These are phyloP conservation scores for Saccostrea cuccullata DNA, from an alignment of 1,140 invertebrate genomes.

Conservation along the genomic window DNA sequence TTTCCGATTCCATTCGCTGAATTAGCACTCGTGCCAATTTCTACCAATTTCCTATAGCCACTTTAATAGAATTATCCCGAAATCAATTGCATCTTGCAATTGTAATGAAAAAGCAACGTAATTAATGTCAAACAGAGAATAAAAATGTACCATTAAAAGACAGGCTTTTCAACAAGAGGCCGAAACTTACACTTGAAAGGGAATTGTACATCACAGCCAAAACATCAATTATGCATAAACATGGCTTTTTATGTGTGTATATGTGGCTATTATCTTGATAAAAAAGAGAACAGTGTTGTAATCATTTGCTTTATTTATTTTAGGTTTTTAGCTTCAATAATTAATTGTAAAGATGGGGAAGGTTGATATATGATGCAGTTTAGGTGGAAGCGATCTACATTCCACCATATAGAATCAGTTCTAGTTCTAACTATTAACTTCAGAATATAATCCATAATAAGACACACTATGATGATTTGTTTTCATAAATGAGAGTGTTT, in stretches of 20 bases:
- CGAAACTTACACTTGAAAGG: slow-evolving; percentile 33
- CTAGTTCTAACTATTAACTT: background rate
- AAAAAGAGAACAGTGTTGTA: slow-evolving; percentile 9
- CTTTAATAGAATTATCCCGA: slow-evolving; percentile 36
- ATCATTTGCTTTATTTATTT: background rate
- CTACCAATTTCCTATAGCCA: slow-evolving; percentile 33
- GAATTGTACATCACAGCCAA: slow-evolving; percentile 14
- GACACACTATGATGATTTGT: no score
- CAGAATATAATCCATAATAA: background rate
- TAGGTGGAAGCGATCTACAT: background rate
- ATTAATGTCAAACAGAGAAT: slow-evolving; percentile 34
- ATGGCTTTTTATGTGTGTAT: background rate
- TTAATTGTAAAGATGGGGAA: slow-evolving; percentile 16
- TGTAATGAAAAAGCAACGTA: slow-evolving; percentile 32
- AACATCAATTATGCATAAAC: slow-evolving; percentile 31
- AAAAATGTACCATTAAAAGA: slow-evolving; percentile 38
- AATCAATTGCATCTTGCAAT: slow-evolving; percentile 36
- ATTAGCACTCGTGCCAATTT: slow-evolving; percentile 30
- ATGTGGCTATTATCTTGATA: slow-evolving; percentile 23
- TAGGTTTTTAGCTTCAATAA: slow-evolving; percentile 18
- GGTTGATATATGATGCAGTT: background rate
- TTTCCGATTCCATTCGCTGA: slow-evolving; percentile 15
- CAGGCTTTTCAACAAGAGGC: slow-evolving; percentile 34
- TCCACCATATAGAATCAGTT: background rate
- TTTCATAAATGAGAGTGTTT: no score